phyloP scores from a whole-genome alignment of 1,140 invertebrate species.

The Atta cephalotes region DNA sequence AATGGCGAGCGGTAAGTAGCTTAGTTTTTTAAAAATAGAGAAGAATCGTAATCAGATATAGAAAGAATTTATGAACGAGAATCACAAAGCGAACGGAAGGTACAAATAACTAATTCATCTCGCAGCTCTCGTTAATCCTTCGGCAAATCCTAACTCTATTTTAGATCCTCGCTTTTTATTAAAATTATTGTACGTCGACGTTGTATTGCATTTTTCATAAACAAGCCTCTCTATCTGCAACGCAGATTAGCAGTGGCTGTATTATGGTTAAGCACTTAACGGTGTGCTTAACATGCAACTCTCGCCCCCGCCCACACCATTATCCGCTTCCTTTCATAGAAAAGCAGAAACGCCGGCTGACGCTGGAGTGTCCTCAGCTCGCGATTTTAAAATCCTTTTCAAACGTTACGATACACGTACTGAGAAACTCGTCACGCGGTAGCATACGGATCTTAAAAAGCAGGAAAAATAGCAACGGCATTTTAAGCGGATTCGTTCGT shows the following conservation, averaged over 20 bases:
- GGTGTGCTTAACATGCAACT: conserved; percentile 43
- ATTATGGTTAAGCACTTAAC: conserved; percentile 36
- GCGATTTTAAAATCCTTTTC: conserved; percentile 30
- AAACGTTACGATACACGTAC: conserved; percentile 22
- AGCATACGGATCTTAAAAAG: conserved; percentile 27
- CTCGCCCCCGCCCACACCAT: conserved; percentile 1
- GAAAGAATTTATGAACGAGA: not conserved
- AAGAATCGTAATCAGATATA: not conserved
- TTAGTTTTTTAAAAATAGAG: not conserved
- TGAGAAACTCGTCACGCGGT: not conserved
- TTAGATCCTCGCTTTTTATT: conserved; percentile 2
- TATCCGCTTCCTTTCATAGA: conserved; percentile 45
- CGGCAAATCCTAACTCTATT: not conserved
- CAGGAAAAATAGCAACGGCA: conserved; percentile 9
- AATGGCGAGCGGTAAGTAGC: not conserved
- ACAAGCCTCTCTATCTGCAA: conserved; percentile 13
- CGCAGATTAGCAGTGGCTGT: conserved; percentile 33
- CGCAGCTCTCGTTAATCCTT: not conserved
- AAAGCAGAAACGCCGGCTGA: conserved; percentile 15
- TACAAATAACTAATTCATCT: not conserved
- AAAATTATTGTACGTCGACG: conserved; percentile 6
- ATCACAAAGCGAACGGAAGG: not conserved
- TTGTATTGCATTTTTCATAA: conserved; percentile 7
- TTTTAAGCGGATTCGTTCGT: conserved; percentile 31
- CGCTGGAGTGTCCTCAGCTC: not conserved